Conservation (phyloP, 2,113 vertebrate genomes). For the Oceanites oceanicus region DNA sequence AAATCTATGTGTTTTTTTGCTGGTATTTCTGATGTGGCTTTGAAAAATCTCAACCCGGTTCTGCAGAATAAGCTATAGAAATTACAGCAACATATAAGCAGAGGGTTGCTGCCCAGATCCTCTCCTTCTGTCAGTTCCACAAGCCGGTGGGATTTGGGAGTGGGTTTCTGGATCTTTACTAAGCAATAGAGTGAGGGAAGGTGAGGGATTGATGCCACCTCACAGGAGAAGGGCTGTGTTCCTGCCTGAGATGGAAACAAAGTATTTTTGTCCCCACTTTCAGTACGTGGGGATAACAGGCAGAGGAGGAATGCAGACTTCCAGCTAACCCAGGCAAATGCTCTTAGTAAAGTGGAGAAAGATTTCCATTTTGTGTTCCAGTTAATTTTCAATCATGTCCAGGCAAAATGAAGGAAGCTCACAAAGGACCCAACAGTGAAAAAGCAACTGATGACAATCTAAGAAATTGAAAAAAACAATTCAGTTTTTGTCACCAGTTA, state of each 20-base stretch:
- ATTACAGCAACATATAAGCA: neutral
- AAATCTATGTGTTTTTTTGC: neutral
- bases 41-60: neutral
- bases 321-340: neutral
- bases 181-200: neutral
- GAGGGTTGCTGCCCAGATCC: neutral
- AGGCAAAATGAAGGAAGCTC: neutral
- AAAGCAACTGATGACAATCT: conserved; percentile 23
- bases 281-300: neutral
- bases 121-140: neutral
- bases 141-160: neutral
- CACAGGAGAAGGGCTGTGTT: neutral
- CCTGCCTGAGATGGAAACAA: neutral
- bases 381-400: neutral
- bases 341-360: neutral
- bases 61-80: neutral
- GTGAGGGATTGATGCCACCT: neutral
- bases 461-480: conserved; percentile 27
- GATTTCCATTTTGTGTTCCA: neutral
- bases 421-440: neutral
- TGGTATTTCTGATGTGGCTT: neutral
- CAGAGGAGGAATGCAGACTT: neutral
- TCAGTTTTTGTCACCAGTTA: neutral
- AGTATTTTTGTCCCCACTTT: neutral
- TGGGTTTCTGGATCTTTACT: neutral